Conservation (phyloP, 1,140 invertebrate species). For the Aphis craccivora region DNA sequence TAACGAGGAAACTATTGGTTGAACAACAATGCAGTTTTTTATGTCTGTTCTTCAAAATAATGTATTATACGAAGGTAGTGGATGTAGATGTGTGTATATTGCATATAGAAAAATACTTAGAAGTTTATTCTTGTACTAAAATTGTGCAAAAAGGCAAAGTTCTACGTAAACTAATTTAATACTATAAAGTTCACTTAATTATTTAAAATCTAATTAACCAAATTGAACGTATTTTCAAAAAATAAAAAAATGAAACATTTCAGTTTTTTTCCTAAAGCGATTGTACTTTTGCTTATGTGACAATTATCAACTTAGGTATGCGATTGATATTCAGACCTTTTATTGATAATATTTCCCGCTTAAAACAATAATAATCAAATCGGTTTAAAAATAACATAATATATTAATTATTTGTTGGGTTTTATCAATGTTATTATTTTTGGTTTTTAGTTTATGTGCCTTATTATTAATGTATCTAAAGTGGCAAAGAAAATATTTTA, state of each 20-base stretch:
- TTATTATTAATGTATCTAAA: background rate
- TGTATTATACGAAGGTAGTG: background rate
- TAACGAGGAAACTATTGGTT: background rate
- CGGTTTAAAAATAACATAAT: background rate
- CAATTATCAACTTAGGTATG: background rate
- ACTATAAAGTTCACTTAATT: background rate
- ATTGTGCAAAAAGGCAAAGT: background rate
- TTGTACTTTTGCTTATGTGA: background rate
- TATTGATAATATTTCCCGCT: background rate
- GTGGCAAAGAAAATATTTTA: constrained; percentile 28
- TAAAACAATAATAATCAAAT: background rate
- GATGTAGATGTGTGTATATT: background rate
- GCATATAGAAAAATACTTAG: background rate
- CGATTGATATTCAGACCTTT: background rate
- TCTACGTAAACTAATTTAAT: background rate
- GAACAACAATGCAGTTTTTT: background rate
- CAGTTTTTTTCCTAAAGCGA: background rate
- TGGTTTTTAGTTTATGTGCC: background rate
- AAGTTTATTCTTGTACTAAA: background rate
- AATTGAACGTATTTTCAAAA: background rate
- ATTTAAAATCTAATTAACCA: background rate
- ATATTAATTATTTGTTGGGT: background rate
- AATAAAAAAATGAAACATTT: background rate
- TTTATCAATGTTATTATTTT: background rate
- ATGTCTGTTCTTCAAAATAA: background rate